phyloP scores from a whole-genome alignment of 2,797 vertebrate genomes.

The Ceryle rudis region DNA sequence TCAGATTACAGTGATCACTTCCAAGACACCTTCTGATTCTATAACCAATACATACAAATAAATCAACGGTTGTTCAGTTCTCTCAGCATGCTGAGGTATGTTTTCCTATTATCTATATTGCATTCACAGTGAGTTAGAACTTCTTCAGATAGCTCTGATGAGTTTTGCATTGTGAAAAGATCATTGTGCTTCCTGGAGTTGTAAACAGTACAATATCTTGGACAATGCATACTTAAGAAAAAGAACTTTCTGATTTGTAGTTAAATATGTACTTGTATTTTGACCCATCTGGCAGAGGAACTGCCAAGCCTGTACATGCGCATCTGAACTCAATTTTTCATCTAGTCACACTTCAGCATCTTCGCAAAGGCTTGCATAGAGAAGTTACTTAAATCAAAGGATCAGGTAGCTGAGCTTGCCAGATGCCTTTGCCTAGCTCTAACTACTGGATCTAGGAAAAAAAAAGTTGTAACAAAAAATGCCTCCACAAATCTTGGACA shows the following conservation, averaged over 20 bases:
- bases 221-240: not conserved
- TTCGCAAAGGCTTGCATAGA: not conserved
- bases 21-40: not conserved
- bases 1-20: not conserved
- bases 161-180: not conserved
- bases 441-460: not conserved
- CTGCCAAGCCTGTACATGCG: not conserved
- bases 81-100: not conserved
- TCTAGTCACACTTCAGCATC: not conserved
- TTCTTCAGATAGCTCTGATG: not conserved
- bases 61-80: not conserved
- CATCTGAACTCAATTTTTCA: not conserved
- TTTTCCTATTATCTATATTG: not conserved
- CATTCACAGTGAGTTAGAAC: not conserved
- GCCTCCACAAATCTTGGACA: not conserved
- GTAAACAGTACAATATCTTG: not conserved
- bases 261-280: not conserved
- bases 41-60: not conserved
- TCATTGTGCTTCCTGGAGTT: not conserved
- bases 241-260: not conserved
- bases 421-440: not conserved
- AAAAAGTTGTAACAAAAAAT: not conserved
- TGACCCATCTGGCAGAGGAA: not conserved
- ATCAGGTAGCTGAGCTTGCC: not conserved
- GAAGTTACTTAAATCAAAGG: not conserved